Conservation (phyloP, 2,797 vertebrate genomes). For the Sebastiscus albofasciatus region DNA sequence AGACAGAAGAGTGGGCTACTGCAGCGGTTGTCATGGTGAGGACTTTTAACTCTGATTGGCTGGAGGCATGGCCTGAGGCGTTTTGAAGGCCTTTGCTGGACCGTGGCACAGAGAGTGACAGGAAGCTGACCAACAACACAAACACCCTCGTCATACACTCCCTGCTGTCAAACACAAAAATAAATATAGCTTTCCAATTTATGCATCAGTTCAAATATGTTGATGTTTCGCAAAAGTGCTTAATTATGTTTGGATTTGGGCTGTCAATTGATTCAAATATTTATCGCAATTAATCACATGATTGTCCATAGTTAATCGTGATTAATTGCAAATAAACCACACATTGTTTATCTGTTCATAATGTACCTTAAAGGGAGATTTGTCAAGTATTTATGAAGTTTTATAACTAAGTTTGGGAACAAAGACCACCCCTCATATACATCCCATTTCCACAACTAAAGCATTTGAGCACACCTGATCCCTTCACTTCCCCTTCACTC, state of each 20-base stretch:
- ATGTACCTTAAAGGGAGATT: too few relatives aligned
- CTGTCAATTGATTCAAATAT: too few relatives aligned
- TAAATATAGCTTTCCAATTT: background rate
- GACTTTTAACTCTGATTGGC: conserved; percentile 67
- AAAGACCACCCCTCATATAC: too few relatives aligned
- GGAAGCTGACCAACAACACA: conserved; percentile 34
- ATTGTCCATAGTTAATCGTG: too few relatives aligned
- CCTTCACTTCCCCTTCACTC: too few relatives aligned
- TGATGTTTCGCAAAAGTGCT: background rate
- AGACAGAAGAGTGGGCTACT: conserved; percentile 28
- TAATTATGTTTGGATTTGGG: background rate
- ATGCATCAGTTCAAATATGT: background rate
- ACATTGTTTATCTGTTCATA: too few relatives aligned
- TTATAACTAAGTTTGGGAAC: too few relatives aligned
- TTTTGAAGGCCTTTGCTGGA: conserved; percentile 50
- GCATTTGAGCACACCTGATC: too few relatives aligned
- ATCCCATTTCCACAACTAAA: too few relatives aligned
- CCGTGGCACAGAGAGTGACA: conserved; percentile 40
- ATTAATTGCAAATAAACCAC: too few relatives aligned
- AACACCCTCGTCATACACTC: background rate
- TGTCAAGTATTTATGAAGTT: too few relatives aligned
- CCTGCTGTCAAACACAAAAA: background rate
- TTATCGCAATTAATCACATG: too few relatives aligned
- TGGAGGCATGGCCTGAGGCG: conserved; percentile 67
- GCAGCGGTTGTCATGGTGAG: conserved; percentile 65